Base-by-base conservation (phyloP, 2,797 vertebrate species). In the Emys orbicularis region DNA sequence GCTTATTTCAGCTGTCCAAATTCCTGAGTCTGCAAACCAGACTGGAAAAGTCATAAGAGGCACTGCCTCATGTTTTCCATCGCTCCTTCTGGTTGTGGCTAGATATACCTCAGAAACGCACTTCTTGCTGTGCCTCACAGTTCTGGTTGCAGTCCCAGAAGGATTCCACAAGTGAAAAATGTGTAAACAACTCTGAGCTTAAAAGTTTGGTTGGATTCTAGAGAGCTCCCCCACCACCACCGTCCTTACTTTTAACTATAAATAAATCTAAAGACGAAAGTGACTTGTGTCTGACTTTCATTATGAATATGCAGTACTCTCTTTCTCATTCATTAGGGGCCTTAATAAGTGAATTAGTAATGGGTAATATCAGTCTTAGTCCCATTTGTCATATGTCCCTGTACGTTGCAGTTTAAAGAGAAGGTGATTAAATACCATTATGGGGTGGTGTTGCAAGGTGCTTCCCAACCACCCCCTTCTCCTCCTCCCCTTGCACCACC, bases 261-360 rank as follows among this genome's bases (percentile, higher is more conserved):
- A 89, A 94, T 91, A 92, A 94, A 92, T 92, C 47, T 91, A 53
- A 18, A 21, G 53, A 86, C 91, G 90, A 79, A 52, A 72, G 37
- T 41, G n/a, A 19, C 21, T 72, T 41, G 19, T 61, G 50, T 79
- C 41, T 94, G 53, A 9, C 10, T 77, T 31, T 5, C 29, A 5
- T 91, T 94, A 93, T 94, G 65, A 80, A 87, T 96, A 87, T 93
- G 90, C 88, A 59, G 94, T 91, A 81, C 57, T 90, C 50, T 90
- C 87, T 95, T 94, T 94, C 92, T 93, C 90, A 3, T 85, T 96
- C 86, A 53, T 95, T 94, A 92, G 11, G 50, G 16, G 2, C 87
- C 52, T 95, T 92, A 81, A 88, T 59, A 61, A 72, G 82, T 59
- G 68, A 86, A 84, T 91, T 68, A 92, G 86, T 91, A 0, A 3